phyloP scores from a whole-genome alignment of 1,140 invertebrate genomes.

The Zaprionus lachaisei region DNA sequence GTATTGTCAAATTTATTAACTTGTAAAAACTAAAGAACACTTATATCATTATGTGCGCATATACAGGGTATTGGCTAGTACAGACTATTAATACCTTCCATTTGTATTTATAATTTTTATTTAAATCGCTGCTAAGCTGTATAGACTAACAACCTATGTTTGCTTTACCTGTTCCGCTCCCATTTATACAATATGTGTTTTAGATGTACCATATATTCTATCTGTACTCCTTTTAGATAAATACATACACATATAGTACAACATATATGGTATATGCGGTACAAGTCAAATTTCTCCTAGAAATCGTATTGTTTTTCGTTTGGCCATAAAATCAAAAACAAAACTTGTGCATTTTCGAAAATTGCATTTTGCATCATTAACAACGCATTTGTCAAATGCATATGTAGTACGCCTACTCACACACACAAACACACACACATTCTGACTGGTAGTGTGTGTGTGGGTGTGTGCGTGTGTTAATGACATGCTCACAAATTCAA shows the following conservation, averaged over 20 bases:
- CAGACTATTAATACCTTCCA: background rate
- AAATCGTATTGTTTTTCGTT: slow-evolving; percentile 15
- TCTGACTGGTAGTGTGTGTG: background rate
- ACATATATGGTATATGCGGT: background rate
- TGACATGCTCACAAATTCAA: slow-evolving; percentile 83
- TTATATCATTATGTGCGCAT: background rate
- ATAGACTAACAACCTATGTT: slow-evolving; percentile 20
- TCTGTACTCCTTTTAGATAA: background rate
- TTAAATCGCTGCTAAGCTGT: slow-evolving; percentile 28
- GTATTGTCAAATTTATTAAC: too few relatives aligned
- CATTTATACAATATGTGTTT: background rate
- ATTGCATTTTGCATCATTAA: slow-evolving; percentile 83
- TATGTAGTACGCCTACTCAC: slow-evolving; percentile 52
- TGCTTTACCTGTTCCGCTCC: slow-evolving; percentile 4
- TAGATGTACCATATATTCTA: background rate
- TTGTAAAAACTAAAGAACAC: background rate
- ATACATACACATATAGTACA: background rate
- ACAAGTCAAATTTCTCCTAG: slow-evolving; percentile 19
- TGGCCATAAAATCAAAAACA: slow-evolving; percentile 58
- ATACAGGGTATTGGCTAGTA: slow-evolving; percentile 6
- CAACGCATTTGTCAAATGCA: slow-evolving; percentile 81
- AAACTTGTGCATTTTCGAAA: slow-evolving; percentile 75
- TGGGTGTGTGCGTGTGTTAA: slow-evolving; percentile 69
- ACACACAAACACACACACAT: slow-evolving; percentile 14
- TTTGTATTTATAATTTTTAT: slow-evolving; percentile 62